Evolutionary conservation across 2,797 vertebrate genomes (phyloP).

Genomic region (Manis javanica): DNA sequence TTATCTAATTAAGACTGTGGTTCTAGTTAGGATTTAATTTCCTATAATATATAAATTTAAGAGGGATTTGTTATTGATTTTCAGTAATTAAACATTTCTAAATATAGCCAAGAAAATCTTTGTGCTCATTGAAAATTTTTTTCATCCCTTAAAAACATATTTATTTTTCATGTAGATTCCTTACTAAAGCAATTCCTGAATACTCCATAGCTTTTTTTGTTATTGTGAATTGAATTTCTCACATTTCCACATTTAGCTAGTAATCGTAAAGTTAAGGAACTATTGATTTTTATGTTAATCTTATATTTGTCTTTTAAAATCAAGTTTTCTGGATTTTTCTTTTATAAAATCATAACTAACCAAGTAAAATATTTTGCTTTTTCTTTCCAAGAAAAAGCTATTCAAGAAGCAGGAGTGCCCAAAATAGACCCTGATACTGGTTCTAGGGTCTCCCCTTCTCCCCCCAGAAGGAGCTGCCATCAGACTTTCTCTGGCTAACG

Average conservation of each 20-base stretch:
- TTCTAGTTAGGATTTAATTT: background rate
- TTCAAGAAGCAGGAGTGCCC: background rate
- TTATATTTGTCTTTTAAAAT: background rate
- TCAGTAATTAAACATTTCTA: conserved; percentile 4
- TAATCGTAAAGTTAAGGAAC: background rate
- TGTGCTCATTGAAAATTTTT: background rate
- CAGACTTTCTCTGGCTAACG: background rate
- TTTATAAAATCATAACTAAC: background rate
- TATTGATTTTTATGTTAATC: background rate
- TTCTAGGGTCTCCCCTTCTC: background rate
- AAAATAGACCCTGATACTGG: background rate
- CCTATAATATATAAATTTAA: background rate
- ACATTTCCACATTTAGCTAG: background rate
- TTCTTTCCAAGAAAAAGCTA: background rate
- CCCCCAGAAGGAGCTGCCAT: background rate
- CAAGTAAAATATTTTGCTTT: background rate
- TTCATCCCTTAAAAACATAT: background rate
- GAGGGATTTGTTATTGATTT: background rate
- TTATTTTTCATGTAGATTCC: background rate
- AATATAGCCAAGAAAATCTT: background rate
- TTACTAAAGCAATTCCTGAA: background rate
- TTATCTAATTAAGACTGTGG: background rate
- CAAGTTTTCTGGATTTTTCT: background rate
- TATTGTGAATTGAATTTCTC: background rate
- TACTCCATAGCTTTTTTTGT: background rate